phyloP scores from a whole-genome alignment of 2,888 invertebrate species.

The Nemoura dubitans region DNA sequence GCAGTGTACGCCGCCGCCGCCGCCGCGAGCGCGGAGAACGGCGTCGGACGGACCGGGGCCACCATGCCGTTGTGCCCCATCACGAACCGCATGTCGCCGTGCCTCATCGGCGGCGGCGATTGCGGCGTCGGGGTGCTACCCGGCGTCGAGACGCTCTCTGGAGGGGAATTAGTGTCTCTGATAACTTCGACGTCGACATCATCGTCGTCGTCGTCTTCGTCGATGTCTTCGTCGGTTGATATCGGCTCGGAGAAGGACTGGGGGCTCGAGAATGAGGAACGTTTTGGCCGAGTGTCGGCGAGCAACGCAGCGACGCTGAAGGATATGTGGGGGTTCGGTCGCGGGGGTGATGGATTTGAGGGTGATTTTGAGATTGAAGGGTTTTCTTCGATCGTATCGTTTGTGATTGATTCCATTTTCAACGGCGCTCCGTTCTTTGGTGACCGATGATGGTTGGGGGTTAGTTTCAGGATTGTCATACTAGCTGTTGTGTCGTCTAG shows the following conservation, averaged over 20 bases:
- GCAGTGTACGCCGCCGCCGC: constrained; percentile 66
- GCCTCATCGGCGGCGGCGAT: constrained; percentile 44
- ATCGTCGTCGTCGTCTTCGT: constrained; percentile 74
- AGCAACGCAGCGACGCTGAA: constrained; percentile 91
- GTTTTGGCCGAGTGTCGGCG: constrained; percentile 61
- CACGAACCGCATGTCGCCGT: constrained; percentile 43
- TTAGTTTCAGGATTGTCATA: constrained; percentile 49
- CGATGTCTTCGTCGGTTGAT: constrained; percentile 69
- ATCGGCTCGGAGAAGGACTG: constrained; percentile 54
- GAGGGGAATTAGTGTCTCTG: constrained; percentile 43
- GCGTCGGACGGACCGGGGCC: constrained; percentile 76
- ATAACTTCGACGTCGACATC: constrained; percentile 81
- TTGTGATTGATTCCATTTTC: constrained; percentile 44
- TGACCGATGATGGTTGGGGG: constrained; percentile 42
- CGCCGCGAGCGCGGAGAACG: constrained; percentile 76
- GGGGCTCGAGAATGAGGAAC: constrained; percentile 48
- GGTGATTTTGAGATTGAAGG: constrained; percentile 43
- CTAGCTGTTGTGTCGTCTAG: constrained; percentile 48
- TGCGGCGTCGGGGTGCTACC: constrained; percentile 41
- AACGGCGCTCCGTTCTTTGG: constrained; percentile 3
- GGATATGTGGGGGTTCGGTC: constrained; percentile 65
- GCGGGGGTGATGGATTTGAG: constrained; percentile 52
- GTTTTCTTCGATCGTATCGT: constrained; percentile 45
- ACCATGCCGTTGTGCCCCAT: constrained; percentile 56
- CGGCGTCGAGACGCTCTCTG: constrained; percentile 44